phyloP scores from a whole-genome alignment of 2,113 vertebrate species.

The Nothobranchius kuhntae region DNA sequence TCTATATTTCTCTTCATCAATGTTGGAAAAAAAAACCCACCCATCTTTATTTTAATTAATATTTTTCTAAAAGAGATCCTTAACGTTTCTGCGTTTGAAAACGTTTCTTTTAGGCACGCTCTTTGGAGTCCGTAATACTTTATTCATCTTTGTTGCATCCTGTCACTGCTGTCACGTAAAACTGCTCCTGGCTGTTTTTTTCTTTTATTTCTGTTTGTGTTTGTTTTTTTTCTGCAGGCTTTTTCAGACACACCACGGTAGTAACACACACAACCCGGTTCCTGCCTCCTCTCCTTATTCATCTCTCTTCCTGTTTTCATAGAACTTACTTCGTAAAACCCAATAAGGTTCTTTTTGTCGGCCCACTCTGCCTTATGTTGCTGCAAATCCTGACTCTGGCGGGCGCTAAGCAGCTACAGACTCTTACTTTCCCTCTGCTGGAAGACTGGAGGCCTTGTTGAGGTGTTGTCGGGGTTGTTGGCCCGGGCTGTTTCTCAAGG shows the following conservation, averaged over 20 bases:
- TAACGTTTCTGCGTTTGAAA: neutral
- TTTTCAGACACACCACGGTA: conserved; percentile 27
- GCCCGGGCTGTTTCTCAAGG: conserved; percentile 71
- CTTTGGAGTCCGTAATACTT: too few relatives aligned
- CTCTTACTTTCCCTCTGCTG: conserved; percentile 44
- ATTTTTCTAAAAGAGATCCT: conserved; percentile 7
- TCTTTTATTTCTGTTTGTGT: neutral
- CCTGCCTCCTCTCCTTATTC: conserved; percentile 15
- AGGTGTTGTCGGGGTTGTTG: conserved; percentile 72
- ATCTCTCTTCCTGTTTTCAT: conserved; percentile 23
- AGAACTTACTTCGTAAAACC: conserved; percentile 15
- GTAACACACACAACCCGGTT: conserved; percentile 35
- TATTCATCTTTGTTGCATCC: neutral
- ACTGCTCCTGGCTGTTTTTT: conserved; percentile 20
- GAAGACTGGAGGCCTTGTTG: conserved; percentile 75
- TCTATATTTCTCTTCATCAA: conserved; percentile 56
- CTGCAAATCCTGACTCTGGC: conserved; percentile 40
- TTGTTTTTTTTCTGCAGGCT: conserved; percentile 32
- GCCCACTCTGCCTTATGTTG: conserved; percentile 9
- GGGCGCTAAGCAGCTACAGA: conserved; percentile 50
- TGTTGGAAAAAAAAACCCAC: conserved; percentile 54
- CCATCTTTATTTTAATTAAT: conserved; percentile 11
- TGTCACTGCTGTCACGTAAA: conserved; percentile 23
- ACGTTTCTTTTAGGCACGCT: conserved; percentile 4
- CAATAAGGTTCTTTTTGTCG: conserved; percentile 21